phyloP scores from a whole-genome alignment of 2,888 invertebrate genomes.

The Scelioninae gen. 1 region DNA sequence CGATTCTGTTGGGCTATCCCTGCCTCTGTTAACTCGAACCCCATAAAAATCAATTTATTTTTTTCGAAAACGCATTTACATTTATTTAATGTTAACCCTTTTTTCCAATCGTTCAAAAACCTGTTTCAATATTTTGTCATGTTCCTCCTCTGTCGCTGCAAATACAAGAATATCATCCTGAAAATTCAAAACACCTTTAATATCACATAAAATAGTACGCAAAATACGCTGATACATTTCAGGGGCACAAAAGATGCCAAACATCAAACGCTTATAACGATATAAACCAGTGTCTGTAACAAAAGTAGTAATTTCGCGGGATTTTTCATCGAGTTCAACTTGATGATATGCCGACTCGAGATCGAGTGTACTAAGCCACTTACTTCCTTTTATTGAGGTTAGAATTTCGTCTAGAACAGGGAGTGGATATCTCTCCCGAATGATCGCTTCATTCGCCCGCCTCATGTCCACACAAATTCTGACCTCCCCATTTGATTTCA shows the following conservation, averaged over 20 bases:
- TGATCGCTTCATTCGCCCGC: slow-evolving; percentile 68
- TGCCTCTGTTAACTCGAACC: slow-evolving; percentile 54
- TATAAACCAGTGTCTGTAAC: slow-evolving; percentile 71
- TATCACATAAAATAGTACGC: slow-evolving; percentile 6
- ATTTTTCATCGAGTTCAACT: slow-evolving; percentile 76
- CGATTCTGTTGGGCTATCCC: slow-evolving; percentile 32
- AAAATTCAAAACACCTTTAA: slow-evolving; percentile 20
- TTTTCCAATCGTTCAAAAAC: not conserved
- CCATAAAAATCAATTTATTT: slow-evolving; percentile 71
- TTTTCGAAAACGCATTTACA: slow-evolving; percentile 40
- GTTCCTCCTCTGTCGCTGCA: slow-evolving; percentile 18
- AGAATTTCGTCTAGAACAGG: slow-evolving; percentile 56
- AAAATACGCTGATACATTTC: slow-evolving; percentile 35
- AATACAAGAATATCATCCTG: slow-evolving; percentile 23
- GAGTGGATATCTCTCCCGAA: slow-evolving; percentile 61
- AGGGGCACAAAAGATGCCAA: slow-evolving; percentile 39
- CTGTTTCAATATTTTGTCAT: not conserved
- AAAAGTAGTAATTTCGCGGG: slow-evolving; percentile 80
- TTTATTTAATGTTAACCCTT: slow-evolving; percentile 62
- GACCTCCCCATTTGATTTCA: slow-evolving; percentile 71
- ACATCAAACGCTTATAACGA: slow-evolving; percentile 38
- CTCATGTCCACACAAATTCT: slow-evolving; percentile 70
- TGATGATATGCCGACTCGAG: slow-evolving; percentile 81
- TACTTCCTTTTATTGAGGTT: slow-evolving; percentile 61
- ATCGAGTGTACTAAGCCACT: slow-evolving; percentile 73